These are phyloP conservation scores for Pararge aegeria DNA, from an alignment of 1,140 invertebrate species.

Conservation along the genomic window DNA sequence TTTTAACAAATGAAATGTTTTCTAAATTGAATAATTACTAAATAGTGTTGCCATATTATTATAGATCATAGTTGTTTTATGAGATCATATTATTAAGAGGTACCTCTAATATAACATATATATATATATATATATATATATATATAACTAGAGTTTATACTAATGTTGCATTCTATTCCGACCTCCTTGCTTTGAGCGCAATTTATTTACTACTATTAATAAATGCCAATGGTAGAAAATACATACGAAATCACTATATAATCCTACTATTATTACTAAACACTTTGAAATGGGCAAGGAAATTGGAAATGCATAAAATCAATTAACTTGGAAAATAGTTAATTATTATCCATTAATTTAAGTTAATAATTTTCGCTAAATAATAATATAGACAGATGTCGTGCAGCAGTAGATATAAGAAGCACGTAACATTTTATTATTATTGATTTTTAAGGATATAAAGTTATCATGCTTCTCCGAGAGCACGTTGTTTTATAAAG, in stretches of 20 bases:
- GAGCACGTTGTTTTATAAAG: background rate
- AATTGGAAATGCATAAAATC: conserved; percentile 12
- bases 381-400: background rate
- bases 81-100: conserved; percentile 45
- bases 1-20: conserved; percentile 16
- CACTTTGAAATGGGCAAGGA: conserved; percentile 15
- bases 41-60: conserved; percentile 31
- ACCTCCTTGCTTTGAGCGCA: conserved; percentile 13
- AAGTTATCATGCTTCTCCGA: no score
- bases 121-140: no score
- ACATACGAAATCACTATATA: background rate
- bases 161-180: conserved; percentile 2
- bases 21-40: conserved; percentile 22
- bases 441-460: no score
- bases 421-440: background rate
- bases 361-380: background rate
- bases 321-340: background rate
- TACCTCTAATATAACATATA: conserved; percentile 35
- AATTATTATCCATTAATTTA: background rate
- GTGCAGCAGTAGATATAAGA: background rate
- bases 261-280: conserved; percentile 4
- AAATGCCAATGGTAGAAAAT: conserved; percentile 18
- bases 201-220: conserved; percentile 16
- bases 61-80: conserved; percentile 31
- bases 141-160: background rate